phyloP scores from a whole-genome alignment of 2,113 vertebrate genomes.

The Sinocyclocheilus grahami region DNA sequence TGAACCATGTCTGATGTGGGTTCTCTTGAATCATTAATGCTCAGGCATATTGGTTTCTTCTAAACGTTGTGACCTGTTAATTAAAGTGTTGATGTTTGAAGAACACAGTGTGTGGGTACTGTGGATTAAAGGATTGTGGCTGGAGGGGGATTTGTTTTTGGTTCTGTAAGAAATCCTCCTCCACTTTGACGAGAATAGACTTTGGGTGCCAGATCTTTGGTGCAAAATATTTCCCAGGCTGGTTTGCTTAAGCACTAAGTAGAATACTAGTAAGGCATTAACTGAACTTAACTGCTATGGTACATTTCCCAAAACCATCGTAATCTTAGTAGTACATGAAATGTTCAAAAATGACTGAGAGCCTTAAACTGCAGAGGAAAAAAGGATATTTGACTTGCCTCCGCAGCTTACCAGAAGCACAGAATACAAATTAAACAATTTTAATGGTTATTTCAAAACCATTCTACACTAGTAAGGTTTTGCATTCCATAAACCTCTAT shows the following conservation, averaged over 20 bases:
- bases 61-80: neutral
- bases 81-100: constrained; percentile 3
- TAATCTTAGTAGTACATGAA: neutral
- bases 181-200: neutral
- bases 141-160: neutral
- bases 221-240: neutral
- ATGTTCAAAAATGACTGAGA: neutral
- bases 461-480: too few relatives aligned
- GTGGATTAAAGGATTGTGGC: neutral
- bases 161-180: neutral
- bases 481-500: too few relatives aligned
- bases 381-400: neutral
- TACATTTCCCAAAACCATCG: neutral
- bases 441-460: too few relatives aligned
- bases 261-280: neutral
- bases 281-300: neutral
- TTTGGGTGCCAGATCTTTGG: neutral
- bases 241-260: neutral
- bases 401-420: too few relatives aligned
- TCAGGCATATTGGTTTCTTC: neutral
- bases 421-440: too few relatives aligned
- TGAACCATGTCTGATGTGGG: neutral
- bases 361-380: neutral
- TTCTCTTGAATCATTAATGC: neutral
- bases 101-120: neutral